Evolutionary conservation across 2,888 invertebrate species (phyloP).

Genomic region (Melangyna quadrimaculata): DNA sequence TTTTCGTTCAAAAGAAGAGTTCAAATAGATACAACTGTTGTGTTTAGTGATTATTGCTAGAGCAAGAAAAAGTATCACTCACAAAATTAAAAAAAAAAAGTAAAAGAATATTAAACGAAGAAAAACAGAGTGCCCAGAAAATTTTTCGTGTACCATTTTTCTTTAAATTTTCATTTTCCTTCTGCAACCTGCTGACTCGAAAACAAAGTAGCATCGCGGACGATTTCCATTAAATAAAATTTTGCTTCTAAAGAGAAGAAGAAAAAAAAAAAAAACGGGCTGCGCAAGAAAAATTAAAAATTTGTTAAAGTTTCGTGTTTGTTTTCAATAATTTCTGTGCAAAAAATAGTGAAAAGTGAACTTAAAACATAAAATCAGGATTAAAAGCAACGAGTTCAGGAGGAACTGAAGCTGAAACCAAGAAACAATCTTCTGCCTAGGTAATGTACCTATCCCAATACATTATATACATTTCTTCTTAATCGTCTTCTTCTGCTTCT

Average conservation of each 20-base stretch:
- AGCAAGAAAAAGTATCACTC: background rate
- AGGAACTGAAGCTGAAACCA: background rate
- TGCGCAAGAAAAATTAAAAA: constrained; percentile 16
- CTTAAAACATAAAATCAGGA: background rate
- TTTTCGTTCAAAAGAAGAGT: constrained; percentile 42
- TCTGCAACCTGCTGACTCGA: constrained; percentile 31
- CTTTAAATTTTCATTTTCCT: constrained; percentile 46
- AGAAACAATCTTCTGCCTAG: constrained; percentile 1
- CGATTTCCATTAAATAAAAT: background rate
- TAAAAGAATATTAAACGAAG: constrained; percentile 43
- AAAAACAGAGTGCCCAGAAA: constrained; percentile 65
- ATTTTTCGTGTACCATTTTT: constrained; percentile 54
- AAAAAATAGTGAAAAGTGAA: constrained; percentile 13
- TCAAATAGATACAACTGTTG: background rate
- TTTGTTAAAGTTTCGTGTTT: background rate
- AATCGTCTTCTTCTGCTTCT: background rate
- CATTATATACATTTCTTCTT: background rate
- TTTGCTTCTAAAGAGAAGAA: background rate
- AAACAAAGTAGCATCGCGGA: constrained; percentile 24
- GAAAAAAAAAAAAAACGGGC: constrained; percentile 12
- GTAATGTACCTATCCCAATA: constrained; percentile 26
- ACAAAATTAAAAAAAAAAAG: background rate
- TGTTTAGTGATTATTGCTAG: background rate
- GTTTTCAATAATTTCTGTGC: background rate
- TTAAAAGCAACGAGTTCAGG: background rate